Evolutionary conservation across 2,113 vertebrate genomes (phyloP).

Genomic region (Salminus brasiliensis): DNA sequence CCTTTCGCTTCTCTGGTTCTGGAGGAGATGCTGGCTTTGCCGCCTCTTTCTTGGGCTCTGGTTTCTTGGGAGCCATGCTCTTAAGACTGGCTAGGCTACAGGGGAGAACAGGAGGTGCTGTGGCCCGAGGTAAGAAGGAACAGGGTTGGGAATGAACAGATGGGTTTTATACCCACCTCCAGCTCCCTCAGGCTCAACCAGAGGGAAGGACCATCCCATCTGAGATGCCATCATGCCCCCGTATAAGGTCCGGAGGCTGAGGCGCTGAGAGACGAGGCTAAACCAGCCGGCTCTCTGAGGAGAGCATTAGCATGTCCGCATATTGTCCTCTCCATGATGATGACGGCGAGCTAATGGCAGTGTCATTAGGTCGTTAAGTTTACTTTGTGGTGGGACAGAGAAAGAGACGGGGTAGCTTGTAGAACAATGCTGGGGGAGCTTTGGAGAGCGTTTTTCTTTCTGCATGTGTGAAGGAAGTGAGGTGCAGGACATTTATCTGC

Average conservation of each 20-base stretch:
- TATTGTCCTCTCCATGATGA: slow-evolving; percentile 28
- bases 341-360: slow-evolving; percentile 22
- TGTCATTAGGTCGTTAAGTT: not conserved
- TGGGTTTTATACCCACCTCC: slow-evolving; percentile 46
- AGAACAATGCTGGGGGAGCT: not conserved
- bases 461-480: not conserved
- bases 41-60: slow-evolving; percentile 46
- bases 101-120: not conserved
- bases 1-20: slow-evolving; percentile 47
- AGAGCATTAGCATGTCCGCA: slow-evolving; percentile 9
- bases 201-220: not conserved
- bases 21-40: slow-evolving; percentile 15
- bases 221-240: slow-evolving; percentile 1
- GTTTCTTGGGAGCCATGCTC: slow-evolving; percentile 58
- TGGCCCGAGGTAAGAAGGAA: slow-evolving; percentile 1
- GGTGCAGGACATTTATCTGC: not conserved
- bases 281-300: slow-evolving; percentile 7
- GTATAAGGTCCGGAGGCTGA: slow-evolving; percentile 48
- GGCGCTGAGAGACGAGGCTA: slow-evolving; percentile 20
- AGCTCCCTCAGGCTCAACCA: slow-evolving; percentile 10
- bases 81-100: not conserved
- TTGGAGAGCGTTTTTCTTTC: not conserved
- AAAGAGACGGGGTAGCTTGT: not conserved
- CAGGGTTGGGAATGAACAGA: not conserved
- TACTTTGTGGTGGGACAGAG: not conserved